phyloP scores from a whole-genome alignment of 23 tunicate genomes.

The Clavelina lepadiformis region DNA sequence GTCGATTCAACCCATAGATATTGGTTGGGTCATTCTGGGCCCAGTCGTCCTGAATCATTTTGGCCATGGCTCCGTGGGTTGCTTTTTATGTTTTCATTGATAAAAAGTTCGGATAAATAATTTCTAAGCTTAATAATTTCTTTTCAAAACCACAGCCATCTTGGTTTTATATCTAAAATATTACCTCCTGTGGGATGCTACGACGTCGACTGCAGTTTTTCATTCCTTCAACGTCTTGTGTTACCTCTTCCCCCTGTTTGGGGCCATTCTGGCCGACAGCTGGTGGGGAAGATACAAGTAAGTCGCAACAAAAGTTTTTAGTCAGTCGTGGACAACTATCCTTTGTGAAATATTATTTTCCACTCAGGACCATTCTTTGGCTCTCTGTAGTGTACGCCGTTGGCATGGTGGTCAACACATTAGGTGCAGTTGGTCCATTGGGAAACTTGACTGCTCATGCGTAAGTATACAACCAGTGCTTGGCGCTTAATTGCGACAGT shows the following conservation, averaged over 20 bases:
- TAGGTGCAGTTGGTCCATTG: slow-evolving; percentile 71
- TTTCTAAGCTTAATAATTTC: too few species aligned
- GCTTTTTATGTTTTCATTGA: too few species aligned
- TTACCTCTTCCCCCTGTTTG: slow-evolving; percentile 89
- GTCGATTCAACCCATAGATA: too few species aligned
- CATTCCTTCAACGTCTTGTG: slow-evolving; percentile 95
- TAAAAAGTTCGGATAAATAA: too few species aligned
- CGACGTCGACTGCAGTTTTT: slow-evolving; percentile 91
- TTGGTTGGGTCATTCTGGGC: too few species aligned
- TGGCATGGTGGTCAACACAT: slow-evolving; percentile 79
- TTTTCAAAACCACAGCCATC: too few species aligned
- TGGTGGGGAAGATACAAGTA: slow-evolving; percentile 95
- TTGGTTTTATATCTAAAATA: slow-evolving; percentile 63
- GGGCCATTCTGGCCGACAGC: slow-evolving; percentile 92
- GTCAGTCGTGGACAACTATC: not conserved
- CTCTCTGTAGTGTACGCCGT: slow-evolving; percentile 94
- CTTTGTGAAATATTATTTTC: not conserved
- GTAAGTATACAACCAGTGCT: slow-evolving; percentile 54
- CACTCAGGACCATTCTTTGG: slow-evolving; percentile 76
- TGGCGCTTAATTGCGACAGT: too few species aligned
- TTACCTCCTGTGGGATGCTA: slow-evolving; percentile 61
- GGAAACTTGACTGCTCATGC: slow-evolving; percentile 62
- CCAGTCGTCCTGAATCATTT: too few species aligned
- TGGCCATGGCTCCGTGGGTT: too few species aligned
- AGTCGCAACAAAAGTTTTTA: not conserved